Conservation (phyloP, 2,797 vertebrate genomes). For the Sebastolobus alascanus region DNA sequence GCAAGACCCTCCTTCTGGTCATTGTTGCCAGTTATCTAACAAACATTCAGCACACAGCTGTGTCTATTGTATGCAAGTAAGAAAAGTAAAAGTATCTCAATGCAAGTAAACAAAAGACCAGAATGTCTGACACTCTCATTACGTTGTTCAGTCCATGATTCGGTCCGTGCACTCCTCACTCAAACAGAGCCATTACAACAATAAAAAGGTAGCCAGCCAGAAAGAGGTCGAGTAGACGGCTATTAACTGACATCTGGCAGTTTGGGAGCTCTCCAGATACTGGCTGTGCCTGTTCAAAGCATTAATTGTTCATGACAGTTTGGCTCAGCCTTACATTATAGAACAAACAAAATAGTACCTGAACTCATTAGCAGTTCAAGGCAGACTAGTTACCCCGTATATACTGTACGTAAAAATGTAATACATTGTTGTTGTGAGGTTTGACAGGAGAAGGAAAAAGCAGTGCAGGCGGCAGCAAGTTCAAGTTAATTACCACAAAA, state of each 20-base stretch:
- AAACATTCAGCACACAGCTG: not conserved
- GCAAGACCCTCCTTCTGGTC: not conserved
- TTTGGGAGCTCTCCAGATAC: not conserved
- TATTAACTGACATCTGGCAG: not conserved
- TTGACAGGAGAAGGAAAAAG: not conserved
- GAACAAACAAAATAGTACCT: not conserved
- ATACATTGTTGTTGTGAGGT: not conserved
- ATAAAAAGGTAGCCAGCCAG: not conserved
- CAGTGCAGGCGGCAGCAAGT: fast-evolving
- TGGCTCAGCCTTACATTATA: not conserved
- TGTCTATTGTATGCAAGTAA: not conserved
- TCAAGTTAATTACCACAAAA: not conserved
- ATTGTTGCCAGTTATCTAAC: not conserved
- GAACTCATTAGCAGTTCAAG: not conserved
- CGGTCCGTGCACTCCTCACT: not conserved
- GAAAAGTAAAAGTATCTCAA: not conserved
- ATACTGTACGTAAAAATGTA: not conserved
- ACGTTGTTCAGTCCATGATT: not conserved
- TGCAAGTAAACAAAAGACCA: not conserved
- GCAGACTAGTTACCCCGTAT: not conserved
- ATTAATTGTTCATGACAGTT: not conserved
- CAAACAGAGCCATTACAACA: not conserved
- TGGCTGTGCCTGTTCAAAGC: not conserved
- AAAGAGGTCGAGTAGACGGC: not conserved
- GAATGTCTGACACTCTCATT: not conserved